These are phyloP conservation scores for Chiroxiphia lanceolata DNA, from an alignment of 2,797 vertebrate genomes.

Conservation along the genomic window DNA sequence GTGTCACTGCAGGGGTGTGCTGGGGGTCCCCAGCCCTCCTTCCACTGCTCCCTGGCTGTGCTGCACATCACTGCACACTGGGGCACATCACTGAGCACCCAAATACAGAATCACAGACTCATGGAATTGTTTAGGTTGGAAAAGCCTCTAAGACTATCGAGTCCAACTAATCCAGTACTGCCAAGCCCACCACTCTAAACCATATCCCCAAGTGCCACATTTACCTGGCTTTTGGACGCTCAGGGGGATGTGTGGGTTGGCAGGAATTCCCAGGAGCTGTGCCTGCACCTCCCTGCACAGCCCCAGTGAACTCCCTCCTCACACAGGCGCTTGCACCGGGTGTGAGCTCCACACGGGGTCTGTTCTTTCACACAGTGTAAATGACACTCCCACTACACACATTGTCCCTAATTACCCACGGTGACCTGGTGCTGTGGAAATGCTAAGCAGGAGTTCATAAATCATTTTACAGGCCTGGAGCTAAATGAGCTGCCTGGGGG, in stretches of 20 bases:
- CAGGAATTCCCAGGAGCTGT: conserved; percentile 42
- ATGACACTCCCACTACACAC: background rate
- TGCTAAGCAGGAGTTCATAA: background rate
- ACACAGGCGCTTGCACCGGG: background rate
- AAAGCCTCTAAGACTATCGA: background rate
- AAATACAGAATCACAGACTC: background rate
- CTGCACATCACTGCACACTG: background rate
- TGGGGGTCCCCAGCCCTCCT: background rate
- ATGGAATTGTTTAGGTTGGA: accelerated
- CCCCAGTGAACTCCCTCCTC: background rate
- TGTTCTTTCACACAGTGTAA: background rate
- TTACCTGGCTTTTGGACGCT: background rate
- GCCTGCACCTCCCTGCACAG: conserved; percentile 73
- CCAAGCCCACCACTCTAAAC: background rate
- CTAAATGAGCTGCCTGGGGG: conserved; percentile 64
- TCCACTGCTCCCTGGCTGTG: background rate
- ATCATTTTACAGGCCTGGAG: conserved; percentile 61
- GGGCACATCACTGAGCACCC: background rate
- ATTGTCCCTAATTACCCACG: background rate
- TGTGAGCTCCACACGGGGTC: background rate
- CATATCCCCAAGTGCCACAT: background rate
- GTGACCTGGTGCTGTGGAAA: conserved; percentile 17
- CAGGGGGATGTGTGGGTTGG: background rate
- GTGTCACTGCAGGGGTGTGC: background rate
- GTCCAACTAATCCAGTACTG: background rate